Evolutionary conservation across 2,888 invertebrate species (phyloP).

Genomic region (Aquatica leii): DNA sequence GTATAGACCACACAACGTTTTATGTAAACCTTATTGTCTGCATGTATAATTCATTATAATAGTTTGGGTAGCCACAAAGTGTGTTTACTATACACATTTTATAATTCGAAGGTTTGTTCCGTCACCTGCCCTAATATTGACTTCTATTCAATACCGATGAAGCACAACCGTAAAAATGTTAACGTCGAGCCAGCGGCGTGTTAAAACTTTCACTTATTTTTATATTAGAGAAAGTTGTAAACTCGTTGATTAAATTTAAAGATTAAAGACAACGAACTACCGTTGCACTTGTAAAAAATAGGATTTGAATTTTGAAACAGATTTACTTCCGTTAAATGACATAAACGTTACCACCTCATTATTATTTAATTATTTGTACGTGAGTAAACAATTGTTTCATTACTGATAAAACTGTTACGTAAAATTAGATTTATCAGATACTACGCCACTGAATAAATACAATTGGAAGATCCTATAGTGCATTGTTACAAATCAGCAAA

Average conservation of each 20-base stretch:
- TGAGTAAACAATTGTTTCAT: too few relatives aligned
- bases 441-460: slow-evolving; percentile 37
- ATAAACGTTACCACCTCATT: too few relatives aligned
- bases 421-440: neutral
- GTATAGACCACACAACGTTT: slow-evolving; percentile 9
- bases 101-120: slow-evolving; percentile 26
- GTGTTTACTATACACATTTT: slow-evolving; percentile 24
- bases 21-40: neutral
- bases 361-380: too few relatives aligned
- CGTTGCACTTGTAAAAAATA: too few relatives aligned
- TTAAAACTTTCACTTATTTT: too few relatives aligned
- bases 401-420: too few relatives aligned
- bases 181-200: slow-evolving; percentile 29
- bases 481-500: slow-evolving; percentile 41
- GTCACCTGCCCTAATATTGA: slow-evolving; percentile 50
- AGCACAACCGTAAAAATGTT: slow-evolving; percentile 36
- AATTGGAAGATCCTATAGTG: slow-evolving; percentile 32
- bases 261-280: too few relatives aligned
- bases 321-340: too few relatives aligned
- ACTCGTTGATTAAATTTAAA: neutral
- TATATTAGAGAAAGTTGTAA: neutral
- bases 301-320: too few relatives aligned
- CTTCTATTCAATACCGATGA: slow-evolving; percentile 42
- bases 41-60: slow-evolving; percentile 18
- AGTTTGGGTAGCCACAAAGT: slow-evolving; percentile 26